Base-by-base conservation (phyloP, 2,888 invertebrate genomes). In the Nymphalis urticae region DNA sequence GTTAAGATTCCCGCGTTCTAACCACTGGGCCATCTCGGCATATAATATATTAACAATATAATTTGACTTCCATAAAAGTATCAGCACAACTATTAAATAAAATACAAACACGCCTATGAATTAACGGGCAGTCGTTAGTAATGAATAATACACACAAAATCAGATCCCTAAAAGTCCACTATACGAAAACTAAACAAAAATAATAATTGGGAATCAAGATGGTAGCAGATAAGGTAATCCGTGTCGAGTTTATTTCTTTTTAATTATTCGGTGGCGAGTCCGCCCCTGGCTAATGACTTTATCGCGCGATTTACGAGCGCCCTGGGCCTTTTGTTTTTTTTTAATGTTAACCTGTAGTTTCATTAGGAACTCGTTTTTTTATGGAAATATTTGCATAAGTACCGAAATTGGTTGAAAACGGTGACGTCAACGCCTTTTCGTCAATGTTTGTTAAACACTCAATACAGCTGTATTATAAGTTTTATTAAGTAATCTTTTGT, bases 171-270 rank as follows among this genome's bases (percentile, higher is more conserved):
- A 68, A 65, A 71, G 51, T 42, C n/a, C 21, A 69, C 68, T 64
- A 68, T 64, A 64, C 32, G 51, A 66, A 69, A 67, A 69, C 53
- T 56, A 50, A 60, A 87, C 84, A 86, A 84, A 86, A 85, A 71
- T 85, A 88, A 86, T 84, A 85, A 89, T 86, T 84, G 84, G 83
- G 81, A 78, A 79, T 79, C 78, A 80, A 85, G 90, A 90, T 90
- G 77, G 80, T 76, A 76, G 73, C 74, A 77, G 92, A 92, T 92
- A 92, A 83, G 80, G 84, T 88, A 72, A 91, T 88, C 89, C 89
- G 90, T 90, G 89, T 87, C 89, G 89, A 83, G 82, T 82, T 88
- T 92, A 91, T 92, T 91, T 92, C 90, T 88, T 92, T 91, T 92
- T 91, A 92, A 92, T 92, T 91, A 92, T 92, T 91, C 88, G 85